phyloP scores from a whole-genome alignment of 2,113 vertebrate genomes.

The Pagrus major region DNA sequence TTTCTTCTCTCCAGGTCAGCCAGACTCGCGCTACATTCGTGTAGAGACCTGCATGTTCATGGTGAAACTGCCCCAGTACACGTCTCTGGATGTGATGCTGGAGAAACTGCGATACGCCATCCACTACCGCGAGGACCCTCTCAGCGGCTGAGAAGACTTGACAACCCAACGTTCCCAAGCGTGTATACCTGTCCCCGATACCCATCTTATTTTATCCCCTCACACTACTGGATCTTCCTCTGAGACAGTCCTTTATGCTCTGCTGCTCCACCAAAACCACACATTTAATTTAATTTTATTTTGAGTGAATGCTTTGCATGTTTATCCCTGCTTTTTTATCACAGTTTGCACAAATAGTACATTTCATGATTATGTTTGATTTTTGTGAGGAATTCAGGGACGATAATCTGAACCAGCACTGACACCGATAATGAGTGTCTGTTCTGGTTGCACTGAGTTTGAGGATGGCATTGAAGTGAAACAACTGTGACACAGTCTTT shows the following conservation, averaged over 20 bases:
- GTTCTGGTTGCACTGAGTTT: slow-evolving; percentile 73
- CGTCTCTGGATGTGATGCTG: slow-evolving; percentile 95
- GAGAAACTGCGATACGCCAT: slow-evolving; percentile 97
- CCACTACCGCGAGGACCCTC: slow-evolving; percentile 97
- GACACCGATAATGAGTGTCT: slow-evolving; percentile 31
- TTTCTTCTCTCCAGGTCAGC: slow-evolving; percentile 84
- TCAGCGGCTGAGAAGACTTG: slow-evolving; percentile 90
- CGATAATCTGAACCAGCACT: slow-evolving; percentile 58
- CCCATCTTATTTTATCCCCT: neutral
- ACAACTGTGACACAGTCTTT: slow-evolving; percentile 61
- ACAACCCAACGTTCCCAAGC: slow-evolving; percentile 16
- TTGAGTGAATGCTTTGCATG: slow-evolving; percentile 47
- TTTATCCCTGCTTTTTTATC: slow-evolving; percentile 34
- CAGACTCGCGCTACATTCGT: slow-evolving; percentile 94
- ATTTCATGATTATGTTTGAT: slow-evolving; percentile 44
- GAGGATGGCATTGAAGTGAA: slow-evolving; percentile 48
- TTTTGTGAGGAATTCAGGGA: slow-evolving; percentile 63
- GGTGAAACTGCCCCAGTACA: slow-evolving; percentile 98
- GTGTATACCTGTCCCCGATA: neutral
- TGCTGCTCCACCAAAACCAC: slow-evolving; percentile 46
- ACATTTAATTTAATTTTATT: slow-evolving; percentile 17
- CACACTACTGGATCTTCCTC: slow-evolving; percentile 34
- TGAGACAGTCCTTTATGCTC: slow-evolving; percentile 27
- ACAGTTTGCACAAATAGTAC: slow-evolving; percentile 35
- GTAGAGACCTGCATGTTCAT: slow-evolving; percentile 99